Conservation (phyloP, 2,797 vertebrate genomes). For the Myotis myotis region DNA sequence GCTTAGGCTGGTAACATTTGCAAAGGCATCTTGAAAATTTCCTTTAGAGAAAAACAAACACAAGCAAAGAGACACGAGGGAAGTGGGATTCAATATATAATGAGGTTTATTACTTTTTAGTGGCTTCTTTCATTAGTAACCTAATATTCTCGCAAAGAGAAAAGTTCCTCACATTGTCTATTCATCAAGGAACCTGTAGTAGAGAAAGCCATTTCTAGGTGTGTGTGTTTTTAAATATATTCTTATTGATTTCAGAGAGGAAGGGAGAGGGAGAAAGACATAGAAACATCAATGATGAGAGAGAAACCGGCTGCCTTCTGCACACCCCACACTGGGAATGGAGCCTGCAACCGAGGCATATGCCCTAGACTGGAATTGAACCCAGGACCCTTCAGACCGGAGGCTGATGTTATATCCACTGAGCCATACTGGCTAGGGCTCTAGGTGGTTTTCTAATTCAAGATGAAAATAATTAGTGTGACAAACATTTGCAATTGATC, state of each 20-base stretch:
- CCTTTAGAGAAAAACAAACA: slow-evolving; percentile 35
- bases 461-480: slow-evolving; percentile 10
- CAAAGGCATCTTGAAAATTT: slow-evolving; percentile 1
- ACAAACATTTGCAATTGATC: background rate
- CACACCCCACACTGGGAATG: no score
- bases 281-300: no score
- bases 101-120: slow-evolving; percentile 24
- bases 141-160: slow-evolving; percentile 30
- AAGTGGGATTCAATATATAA: slow-evolving; percentile 23
- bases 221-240: no score
- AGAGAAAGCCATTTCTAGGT: slow-evolving; percentile 45
- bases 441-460: slow-evolving; percentile 6
- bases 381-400: no score
- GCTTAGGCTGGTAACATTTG: slow-evolving; percentile 15
- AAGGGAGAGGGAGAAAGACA: no score
- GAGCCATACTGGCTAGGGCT: background rate
- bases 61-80: background rate
- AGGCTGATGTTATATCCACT: no score
- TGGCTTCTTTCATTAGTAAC: slow-evolving; percentile 37
- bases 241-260: no score
- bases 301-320: no score
- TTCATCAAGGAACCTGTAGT: slow-evolving; percentile 9
- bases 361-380: no score
- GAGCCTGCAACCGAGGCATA: no score
- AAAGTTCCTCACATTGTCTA: background rate